Percentiles rank a stretch among this genome's conserved stretches.
These are phyloP conservation scores for Corythornis madagascariensis DNA, from an alignment of 2,113 vertebrate genomes.

Conservation along the genomic window DNA sequence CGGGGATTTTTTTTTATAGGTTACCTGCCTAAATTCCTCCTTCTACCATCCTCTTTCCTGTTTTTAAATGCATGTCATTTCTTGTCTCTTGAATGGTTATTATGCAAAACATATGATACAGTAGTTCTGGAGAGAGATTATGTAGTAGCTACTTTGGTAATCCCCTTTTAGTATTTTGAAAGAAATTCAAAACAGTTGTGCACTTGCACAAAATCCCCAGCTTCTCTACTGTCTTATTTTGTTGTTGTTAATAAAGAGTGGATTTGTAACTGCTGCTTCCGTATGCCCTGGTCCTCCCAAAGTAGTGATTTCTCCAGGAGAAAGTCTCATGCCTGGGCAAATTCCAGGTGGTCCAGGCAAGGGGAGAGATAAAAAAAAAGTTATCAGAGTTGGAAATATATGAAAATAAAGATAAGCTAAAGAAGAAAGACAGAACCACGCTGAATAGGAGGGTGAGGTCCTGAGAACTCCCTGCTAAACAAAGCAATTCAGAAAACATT, in stretches of 20 bases:
- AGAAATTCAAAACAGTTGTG: neutral
- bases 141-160: slow-evolving; percentile 13
- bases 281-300: neutral
- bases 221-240: neutral
- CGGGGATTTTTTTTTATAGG: neutral
- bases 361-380: neutral
- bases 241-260: neutral
- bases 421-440: slow-evolving; percentile 9
- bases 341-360: neutral
- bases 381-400: slow-evolving; percentile 19
- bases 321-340: neutral
- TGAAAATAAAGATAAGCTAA: slow-evolving; percentile 53
- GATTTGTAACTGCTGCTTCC: neutral
- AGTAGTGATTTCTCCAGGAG: neutral
- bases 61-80: neutral
- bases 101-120: neutral
- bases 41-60: neutral
- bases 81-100: neutral
- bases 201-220: neutral
- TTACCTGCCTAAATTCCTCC: neutral
- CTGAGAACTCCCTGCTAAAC: slow-evolving; percentile 60
- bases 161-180: neutral
- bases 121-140: neutral
- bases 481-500: slow-evolving; percentile 67
- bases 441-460: slow-evolving; percentile 5